Conservation (phyloP, 1,140 invertebrate species). For the Himalopsyche phryganea region DNA sequence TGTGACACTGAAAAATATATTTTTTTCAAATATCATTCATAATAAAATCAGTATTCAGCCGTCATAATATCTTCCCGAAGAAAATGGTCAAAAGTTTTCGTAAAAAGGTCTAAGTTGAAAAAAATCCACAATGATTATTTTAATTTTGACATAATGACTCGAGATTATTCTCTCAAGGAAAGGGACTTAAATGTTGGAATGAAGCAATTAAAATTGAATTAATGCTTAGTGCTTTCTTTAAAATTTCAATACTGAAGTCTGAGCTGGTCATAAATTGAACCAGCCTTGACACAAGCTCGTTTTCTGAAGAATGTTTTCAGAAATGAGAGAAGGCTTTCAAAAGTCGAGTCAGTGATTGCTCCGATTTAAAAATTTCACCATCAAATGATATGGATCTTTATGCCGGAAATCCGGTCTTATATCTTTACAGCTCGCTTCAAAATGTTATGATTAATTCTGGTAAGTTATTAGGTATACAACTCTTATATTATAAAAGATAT, state of each 20-base stretch:
- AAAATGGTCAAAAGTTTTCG: too few relatives aligned
- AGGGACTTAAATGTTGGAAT: slow-evolving; percentile 12
- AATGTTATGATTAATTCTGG: too few relatives aligned
- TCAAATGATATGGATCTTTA: neutral
- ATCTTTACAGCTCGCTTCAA: too few relatives aligned
- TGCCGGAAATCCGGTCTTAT: neutral
- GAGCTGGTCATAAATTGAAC: slow-evolving; percentile 18
- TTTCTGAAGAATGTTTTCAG: slow-evolving; percentile 4
- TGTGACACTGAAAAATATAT: too few relatives aligned
- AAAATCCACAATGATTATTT: slow-evolving; percentile 9
- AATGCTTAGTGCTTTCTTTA: slow-evolving; percentile 19
- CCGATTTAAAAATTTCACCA: neutral
- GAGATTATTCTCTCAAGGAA: slow-evolving; percentile 20
- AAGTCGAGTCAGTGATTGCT: slow-evolving; percentile 11
- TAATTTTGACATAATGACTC: slow-evolving; percentile 18
- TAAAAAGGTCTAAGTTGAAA: too few relatives aligned
- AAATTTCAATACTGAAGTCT: slow-evolving; percentile 25
- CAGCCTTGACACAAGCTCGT: slow-evolving; percentile 7
- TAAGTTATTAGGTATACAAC: too few relatives aligned
- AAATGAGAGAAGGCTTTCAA: slow-evolving; percentile 3
- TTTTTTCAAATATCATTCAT: too few relatives aligned
- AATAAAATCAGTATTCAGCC: too few relatives aligned
- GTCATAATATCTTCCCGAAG: too few relatives aligned
- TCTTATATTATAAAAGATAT: too few relatives aligned
- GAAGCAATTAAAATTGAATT: slow-evolving; percentile 27